Evolutionary conservation across 1,140 invertebrate genomes (phyloP).

Genomic region (Drosophila neocordata): DNA sequence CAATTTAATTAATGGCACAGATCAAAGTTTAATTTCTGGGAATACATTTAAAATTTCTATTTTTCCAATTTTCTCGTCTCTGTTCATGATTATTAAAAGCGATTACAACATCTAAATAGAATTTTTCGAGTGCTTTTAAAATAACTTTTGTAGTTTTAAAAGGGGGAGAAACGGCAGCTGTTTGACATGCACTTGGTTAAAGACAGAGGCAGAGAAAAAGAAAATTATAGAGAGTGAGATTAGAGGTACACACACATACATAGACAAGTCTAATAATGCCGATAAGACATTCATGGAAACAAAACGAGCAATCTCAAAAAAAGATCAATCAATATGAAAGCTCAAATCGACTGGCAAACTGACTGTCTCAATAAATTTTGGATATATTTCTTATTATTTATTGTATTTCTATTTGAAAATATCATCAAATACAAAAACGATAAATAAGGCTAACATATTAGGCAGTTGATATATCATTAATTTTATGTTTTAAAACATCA

Average conservation of each 20-base stretch:
- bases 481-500: too few species aligned
- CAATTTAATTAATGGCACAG: constrained; percentile 76
- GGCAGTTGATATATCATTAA: too few species aligned
- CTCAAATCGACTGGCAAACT: not conserved
- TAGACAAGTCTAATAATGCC: constrained; percentile 4
- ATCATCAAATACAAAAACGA: too few species aligned
- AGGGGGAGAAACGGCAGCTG: constrained; percentile 30
- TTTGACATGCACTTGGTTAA: constrained; percentile 49
- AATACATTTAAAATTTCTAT: constrained; percentile 53
- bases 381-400: too few species aligned
- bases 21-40: constrained; percentile 75
- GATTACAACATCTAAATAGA: constrained; percentile 71
- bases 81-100: constrained; percentile 60
- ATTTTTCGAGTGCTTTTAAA: constrained; percentile 38
- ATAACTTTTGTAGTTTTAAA: constrained; percentile 18
- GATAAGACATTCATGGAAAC: not conserved
- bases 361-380: too few species aligned
- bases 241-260: constrained; percentile 15
- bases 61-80: constrained; percentile 28
- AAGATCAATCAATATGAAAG: not conserved
- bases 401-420: too few species aligned
- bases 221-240: not conserved
- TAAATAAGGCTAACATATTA: too few species aligned
- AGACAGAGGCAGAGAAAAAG: not conserved
- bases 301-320: not conserved